Evolutionary conservation across 2,888 invertebrate genomes (phyloP).

Genomic region (Sphaerophoria rueppellii): DNA sequence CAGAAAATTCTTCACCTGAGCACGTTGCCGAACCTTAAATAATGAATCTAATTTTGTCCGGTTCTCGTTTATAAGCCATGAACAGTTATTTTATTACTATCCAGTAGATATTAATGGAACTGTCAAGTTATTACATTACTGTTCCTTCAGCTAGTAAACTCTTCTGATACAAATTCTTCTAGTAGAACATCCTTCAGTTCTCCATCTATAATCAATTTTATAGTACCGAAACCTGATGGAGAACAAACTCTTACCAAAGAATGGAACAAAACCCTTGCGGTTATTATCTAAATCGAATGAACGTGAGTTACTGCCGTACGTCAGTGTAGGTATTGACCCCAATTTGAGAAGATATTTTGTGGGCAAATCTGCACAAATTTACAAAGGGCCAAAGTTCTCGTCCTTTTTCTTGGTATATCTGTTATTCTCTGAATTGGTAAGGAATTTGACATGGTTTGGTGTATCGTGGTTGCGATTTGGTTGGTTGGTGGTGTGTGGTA

Average conservation of each 20-base stretch:
- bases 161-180: slow-evolving; percentile 6
- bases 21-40: not conserved
- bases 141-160: not conserved
- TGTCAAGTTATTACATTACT: slow-evolving; percentile 26
- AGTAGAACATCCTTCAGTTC: not conserved
- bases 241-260: not conserved
- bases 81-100: slow-evolving; percentile 19
- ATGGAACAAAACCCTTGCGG: slow-evolving; percentile 34
- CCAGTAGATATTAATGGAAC: slow-evolving; percentile 22
- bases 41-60: not conserved
- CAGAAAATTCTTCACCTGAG: not conserved
- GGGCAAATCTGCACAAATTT: slow-evolving; percentile 69
- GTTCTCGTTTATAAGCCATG: slow-evolving; percentile 8
- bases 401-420: slow-evolving; percentile 5
- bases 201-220: not conserved
- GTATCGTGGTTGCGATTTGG: no score
- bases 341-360: slow-evolving; percentile 66
- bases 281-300: slow-evolving; percentile 71
- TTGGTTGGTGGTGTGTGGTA: no score
- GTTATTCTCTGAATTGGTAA: no score
- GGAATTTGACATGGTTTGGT: no score
- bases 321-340: slow-evolving; percentile 67
- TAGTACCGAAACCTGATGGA: not conserved
- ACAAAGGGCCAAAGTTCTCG: slow-evolving; percentile 45
- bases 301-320: slow-evolving; percentile 69